Evolutionary conservation across 2,797 vertebrate species (phyloP), one percentile per base, ranked within the genome.

Genomic region (Spondyliosoma cantharus): DNA sequence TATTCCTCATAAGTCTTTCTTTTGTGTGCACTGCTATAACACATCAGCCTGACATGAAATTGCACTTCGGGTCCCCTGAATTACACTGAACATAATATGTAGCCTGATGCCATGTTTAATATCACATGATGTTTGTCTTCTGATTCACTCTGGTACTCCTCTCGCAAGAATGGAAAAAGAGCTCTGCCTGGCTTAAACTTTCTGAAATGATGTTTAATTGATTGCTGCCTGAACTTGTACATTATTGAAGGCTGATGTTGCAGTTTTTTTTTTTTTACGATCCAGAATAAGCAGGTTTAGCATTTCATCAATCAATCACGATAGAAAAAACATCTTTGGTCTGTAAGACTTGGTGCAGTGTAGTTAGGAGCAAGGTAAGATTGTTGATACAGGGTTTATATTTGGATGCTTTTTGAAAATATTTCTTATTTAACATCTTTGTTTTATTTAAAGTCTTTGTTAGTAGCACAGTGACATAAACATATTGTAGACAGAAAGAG

Each of bases 61-160:
- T 78, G 58, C 24, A 24, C 74, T 49, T 66, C 73, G 49, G 48
- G 48, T 58, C 13, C 60, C 24, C 45, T 19, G 45, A 78, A 56
- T 76, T 74, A 46, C 27, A 49, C 49, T 58, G 50, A 78, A 73
- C 83, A 29, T 71, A 75, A 78, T 75, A 32, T 48, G 58, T 70
- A 73, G 22, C 69, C 58, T 19, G 42, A 71, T 84, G 71, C 71
- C 77, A 72, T 74, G 57, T 82, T 80, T 78, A 74, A 83, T 83
- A 77, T 81, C 59, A 57, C 25, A 68, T 46, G 52, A 57, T 62
- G 73, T 71, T 83, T 74, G 49, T 76, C 75, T 83, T 64, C 61
- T 62, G 58, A 58, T 74, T 8, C 50, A 59, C 70, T 66, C 24
- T 27, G 27, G 13, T 65, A 32, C 54, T 73, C 25, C 3, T 62